Base-by-base conservation (phyloP, 2,888 invertebrate species). In the Trachelus iudaicus region DNA sequence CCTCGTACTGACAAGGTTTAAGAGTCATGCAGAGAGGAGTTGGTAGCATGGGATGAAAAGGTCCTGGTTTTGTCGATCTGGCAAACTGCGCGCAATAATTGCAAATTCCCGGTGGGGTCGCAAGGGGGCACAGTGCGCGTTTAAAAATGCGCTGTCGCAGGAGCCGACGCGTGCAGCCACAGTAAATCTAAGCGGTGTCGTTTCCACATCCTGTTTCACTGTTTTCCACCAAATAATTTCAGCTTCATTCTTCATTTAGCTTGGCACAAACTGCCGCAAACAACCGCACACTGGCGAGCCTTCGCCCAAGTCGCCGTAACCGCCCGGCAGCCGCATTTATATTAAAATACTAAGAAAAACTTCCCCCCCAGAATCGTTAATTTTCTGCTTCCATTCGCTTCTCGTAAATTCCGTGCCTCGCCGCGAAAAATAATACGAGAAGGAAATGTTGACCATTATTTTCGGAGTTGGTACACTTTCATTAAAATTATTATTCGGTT, bases 201-300 rank as follows among this genome's bases (percentile, higher is more conserved):
- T 91, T 90, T 90, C 89, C 91, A 91, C 91, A 89, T 91, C 91
- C 91, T 91, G 90, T 91, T 91, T 91, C 90, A 89, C 89, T 90
- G 90, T 91, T 91, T 91, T 90, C 89, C 88, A 89, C 89, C 89
- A 91, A 91, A 91, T 91, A 91, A 91, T 91, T 91, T 90, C 90
- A 89, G 91, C 91, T 91, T 91, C 91, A 91, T 91, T 91, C 91
- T 91, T 91, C 91, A 91, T 91, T 91, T 91, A 90, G 88, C 90
- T 90, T 90, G 90, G 91, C 90, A 91, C 91, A 90, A 91, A 90
- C 91, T 91, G 91, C 91, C 91, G 90, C 91, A 90, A 91, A 91
- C 91, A 91, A 91, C 87, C 89, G 87, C 83, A 83, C 85, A 80
- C 81, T 77, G 83, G 74, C 84, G 71, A 78, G 80, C 81, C 83